Evolutionary conservation across 2,113 vertebrate genomes (phyloP).

Genomic region (Amblyornis subalaris): DNA sequence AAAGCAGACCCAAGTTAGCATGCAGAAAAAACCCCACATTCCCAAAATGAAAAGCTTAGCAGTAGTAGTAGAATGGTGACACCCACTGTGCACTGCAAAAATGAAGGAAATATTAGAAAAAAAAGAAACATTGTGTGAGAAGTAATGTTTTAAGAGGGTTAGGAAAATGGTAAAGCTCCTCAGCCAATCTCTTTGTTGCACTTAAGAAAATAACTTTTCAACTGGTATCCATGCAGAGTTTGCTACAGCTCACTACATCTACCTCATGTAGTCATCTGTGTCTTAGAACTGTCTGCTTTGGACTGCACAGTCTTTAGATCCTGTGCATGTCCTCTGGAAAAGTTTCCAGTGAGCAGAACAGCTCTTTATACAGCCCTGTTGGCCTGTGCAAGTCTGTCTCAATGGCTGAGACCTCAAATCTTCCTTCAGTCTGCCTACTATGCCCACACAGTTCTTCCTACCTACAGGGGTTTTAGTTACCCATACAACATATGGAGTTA

Average conservation of each 20-base stretch:
- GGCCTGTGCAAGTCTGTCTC: accelerated
- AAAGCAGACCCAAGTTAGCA: not conserved
- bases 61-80: not conserved
- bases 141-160: not conserved
- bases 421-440: not conserved
- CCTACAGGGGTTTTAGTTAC: not conserved
- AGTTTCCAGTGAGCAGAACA: not conserved
- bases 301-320: not conserved
- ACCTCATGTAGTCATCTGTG: not conserved
- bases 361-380: not conserved
- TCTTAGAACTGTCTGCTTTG: not conserved
- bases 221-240: not conserved
- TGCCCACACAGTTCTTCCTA: not conserved
- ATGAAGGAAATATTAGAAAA: not conserved
- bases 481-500: not conserved
- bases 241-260: not conserved
- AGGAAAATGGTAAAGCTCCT: not conserved
- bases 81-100: not conserved
- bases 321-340: not conserved
- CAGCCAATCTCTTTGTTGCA: not conserved
- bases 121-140: not conserved
- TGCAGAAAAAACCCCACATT: not conserved
- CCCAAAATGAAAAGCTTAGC: not conserved
- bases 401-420: not conserved
- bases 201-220: not conserved